These are phyloP conservation scores for Zoanthus sansibaricus DNA, from an alignment of 92 coral and sea anemone species.

Conservation along the genomic window DNA sequence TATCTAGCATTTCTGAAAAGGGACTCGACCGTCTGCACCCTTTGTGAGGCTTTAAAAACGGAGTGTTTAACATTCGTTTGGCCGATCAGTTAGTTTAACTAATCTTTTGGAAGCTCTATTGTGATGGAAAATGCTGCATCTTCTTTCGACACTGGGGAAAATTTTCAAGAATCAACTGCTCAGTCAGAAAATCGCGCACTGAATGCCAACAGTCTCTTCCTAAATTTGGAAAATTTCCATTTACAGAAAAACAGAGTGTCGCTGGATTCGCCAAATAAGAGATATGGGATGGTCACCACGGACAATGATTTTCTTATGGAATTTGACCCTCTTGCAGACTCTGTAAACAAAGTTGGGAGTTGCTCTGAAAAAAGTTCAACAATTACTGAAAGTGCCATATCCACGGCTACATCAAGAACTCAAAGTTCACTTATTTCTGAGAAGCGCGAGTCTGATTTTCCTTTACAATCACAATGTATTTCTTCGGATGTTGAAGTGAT, in stretches of 20 bases:
- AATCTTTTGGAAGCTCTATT: neutral
- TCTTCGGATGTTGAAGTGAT: neutral
- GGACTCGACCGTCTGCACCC: neutral
- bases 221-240: constrained; percentile 28
- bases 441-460: neutral
- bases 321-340: constrained; percentile 73
- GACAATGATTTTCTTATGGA: constrained; percentile 60
- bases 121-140: constrained; percentile 3
- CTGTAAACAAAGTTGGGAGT: constrained; percentile 20
- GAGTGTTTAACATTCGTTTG: neutral
- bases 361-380: neutral
- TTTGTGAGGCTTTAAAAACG: neutral
- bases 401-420: neutral
- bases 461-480: neutral
- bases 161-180: neutral
- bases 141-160: neutral
- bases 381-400: neutral
- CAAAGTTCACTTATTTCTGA: constrained; percentile 21
- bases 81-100: neutral
- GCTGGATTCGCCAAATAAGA: constrained; percentile 56
- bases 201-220: constrained; percentile 3
- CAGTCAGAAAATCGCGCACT: neutral
- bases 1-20: too few species aligned
- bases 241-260: constrained; percentile 5
- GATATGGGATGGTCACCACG: constrained; percentile 76